Evolutionary conservation across 2,888 invertebrate genomes (phyloP).

Genomic region (Dicyrtomina minuta): DNA sequence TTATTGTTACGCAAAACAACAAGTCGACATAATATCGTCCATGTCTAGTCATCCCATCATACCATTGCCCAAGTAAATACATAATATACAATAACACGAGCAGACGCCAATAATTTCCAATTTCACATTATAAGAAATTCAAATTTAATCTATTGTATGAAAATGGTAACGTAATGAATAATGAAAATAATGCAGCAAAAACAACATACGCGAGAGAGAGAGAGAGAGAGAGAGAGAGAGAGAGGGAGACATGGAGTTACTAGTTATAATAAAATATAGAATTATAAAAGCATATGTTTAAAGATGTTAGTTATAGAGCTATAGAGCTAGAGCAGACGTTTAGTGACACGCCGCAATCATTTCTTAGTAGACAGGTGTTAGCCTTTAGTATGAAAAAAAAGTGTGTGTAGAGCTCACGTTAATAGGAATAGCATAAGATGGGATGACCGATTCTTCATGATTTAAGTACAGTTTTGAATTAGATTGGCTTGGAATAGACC

Average conservation of each 20-base stretch:
- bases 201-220: constrained; percentile 5
- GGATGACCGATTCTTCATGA: constrained; percentile 22
- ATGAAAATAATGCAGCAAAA: constrained; percentile 17
- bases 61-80: constrained; percentile 6
- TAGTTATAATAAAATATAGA: no score
- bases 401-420: not conserved
- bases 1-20: no score
- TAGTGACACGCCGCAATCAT: constrained; percentile 2
- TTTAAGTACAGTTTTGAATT: constrained; percentile 12
- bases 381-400: not conserved
- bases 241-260: not conserved
- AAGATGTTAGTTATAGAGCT: no score
- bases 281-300: no score
- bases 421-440: constrained; percentile 15
- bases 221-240: no score
- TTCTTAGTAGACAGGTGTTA: constrained; percentile 19
- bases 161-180: constrained; percentile 4
- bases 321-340: constrained; percentile 1
- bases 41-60: not conserved
- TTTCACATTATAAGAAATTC: not conserved
- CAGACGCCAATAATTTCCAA: not conserved
- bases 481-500: constrained; percentile 2
- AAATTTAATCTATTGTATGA: constrained; percentile 23
- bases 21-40: no score
- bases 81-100: not conserved